phyloP scores from a whole-genome alignment of 2,797 vertebrate species.

The Hippocampus kuda region DNA sequence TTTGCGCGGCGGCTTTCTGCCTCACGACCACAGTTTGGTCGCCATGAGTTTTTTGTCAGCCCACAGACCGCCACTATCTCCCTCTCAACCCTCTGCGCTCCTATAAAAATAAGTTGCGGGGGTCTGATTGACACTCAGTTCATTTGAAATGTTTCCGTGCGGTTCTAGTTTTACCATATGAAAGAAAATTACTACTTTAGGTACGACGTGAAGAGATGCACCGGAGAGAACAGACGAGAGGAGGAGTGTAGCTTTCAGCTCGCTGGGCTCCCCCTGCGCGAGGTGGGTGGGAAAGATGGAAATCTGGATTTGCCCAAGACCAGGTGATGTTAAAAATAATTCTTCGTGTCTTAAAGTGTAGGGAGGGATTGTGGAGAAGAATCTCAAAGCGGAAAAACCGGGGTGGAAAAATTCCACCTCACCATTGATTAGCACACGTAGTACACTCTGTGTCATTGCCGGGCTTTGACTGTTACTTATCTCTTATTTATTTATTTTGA shows the following conservation, averaged over 20 bases:
- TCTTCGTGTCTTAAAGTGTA: slow-evolving; percentile 3
- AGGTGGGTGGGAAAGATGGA: slow-evolving; percentile 12
- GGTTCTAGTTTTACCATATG: slow-evolving; percentile 26
- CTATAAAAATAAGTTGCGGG: neutral
- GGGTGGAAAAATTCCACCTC: neutral
- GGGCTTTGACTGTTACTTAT: slow-evolving; percentile 43
- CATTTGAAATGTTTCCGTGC: slow-evolving; percentile 8
- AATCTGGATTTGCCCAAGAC: slow-evolving; percentile 6
- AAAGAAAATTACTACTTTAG: slow-evolving; percentile 52
- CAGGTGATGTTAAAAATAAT: slow-evolving; percentile 19
- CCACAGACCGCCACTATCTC: neutral
- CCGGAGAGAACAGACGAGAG: slow-evolving; percentile 41
- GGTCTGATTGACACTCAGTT: slow-evolving; percentile 25
- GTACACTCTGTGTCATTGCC: slow-evolving; percentile 1
- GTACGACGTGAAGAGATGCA: slow-evolving; percentile 48
- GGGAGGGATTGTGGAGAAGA: neutral
- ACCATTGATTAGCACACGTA: slow-evolving; percentile 49
- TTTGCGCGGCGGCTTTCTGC: slow-evolving; percentile 20
- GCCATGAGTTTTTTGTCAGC: slow-evolving; percentile 36
- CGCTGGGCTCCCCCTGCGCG: slow-evolving; percentile 41
- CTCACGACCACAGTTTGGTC: slow-evolving; percentile 28
- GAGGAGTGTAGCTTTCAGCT: slow-evolving; percentile 46
- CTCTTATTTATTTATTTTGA: slow-evolving; percentile 27
- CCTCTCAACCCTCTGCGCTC: neutral
- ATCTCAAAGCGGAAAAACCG: neutral